Conservation (phyloP, 2,113 vertebrate species). For the Limanda limanda region DNA sequence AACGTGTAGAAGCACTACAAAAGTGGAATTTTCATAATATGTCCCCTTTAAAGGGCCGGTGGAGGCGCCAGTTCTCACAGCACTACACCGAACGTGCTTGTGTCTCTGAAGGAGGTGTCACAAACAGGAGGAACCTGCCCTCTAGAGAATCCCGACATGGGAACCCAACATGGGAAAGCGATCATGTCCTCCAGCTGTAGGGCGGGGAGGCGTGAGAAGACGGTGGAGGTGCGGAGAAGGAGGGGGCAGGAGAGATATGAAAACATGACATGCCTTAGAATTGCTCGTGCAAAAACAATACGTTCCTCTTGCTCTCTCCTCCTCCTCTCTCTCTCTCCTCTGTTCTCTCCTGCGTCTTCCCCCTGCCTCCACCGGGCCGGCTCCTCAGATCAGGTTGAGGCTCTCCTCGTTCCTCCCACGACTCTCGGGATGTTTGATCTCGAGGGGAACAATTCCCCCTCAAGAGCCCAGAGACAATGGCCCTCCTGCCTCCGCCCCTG, state of each 20-base stretch:
- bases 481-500: constrained; percentile 44
- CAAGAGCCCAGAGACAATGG: constrained; percentile 66
- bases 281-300: constrained; percentile 73
- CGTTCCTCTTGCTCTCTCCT: constrained; percentile 47
- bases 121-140: constrained; percentile 68
- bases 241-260: constrained; percentile 70
- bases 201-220: constrained; percentile 72
- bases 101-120: constrained; percentile 11
- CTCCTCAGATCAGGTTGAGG: constrained; percentile 57
- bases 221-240: neutral
- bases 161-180: constrained; percentile 77
- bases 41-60: too few relatives aligned
- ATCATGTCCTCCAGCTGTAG: constrained; percentile 75
- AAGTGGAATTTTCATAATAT: too few relatives aligned
- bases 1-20: too few relatives aligned
- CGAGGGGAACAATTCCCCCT: constrained; percentile 67
- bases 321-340: too few relatives aligned
- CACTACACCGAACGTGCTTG: neutral
- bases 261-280: constrained; percentile 79
- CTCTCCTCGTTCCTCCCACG: constrained; percentile 44
- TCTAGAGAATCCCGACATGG: constrained; percentile 67
- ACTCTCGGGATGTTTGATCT: constrained; percentile 72
- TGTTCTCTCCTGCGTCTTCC: constrained; percentile 44
- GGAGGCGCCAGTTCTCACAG: neutral
- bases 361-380: constrained; percentile 20